These are phyloP conservation scores for Umimayanthus chanpuru DNA, from an alignment of 92 coral and sea anemone genomes.

Conservation along the genomic window DNA sequence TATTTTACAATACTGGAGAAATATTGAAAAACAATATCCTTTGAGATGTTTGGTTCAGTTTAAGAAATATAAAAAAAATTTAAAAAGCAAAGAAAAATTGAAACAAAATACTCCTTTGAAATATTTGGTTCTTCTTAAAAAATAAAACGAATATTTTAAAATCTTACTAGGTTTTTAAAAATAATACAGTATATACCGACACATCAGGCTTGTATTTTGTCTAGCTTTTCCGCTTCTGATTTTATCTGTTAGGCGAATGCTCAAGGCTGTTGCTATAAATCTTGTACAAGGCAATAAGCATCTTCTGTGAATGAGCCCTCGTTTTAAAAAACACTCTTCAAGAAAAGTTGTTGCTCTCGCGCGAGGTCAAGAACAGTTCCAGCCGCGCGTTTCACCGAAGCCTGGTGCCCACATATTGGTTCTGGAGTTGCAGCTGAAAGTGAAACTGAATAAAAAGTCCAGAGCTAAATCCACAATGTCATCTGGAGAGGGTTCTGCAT, in stretches of 20 bases:
- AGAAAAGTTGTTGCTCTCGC: neutral
- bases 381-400: neutral
- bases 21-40: neutral
- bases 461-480: neutral
- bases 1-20: neutral
- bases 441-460: neutral
- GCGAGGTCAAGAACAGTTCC: neutral
- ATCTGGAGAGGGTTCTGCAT: neutral
- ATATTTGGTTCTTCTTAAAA: no score
- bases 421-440: neutral
- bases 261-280: no score
- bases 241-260: no score
- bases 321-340: neutral
- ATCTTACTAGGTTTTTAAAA: no score
- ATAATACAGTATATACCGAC: neutral
- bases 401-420: neutral
- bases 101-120: no score
- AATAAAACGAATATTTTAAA: no score
- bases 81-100: neutral
- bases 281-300: no score
- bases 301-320: neutral
- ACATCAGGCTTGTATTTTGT: no score
- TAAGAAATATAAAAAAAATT: no score
- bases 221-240: no score
- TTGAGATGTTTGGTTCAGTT: no score